Base-by-base conservation (phyloP, 2,797 vertebrate species). In the Anguilla obscura region DNA sequence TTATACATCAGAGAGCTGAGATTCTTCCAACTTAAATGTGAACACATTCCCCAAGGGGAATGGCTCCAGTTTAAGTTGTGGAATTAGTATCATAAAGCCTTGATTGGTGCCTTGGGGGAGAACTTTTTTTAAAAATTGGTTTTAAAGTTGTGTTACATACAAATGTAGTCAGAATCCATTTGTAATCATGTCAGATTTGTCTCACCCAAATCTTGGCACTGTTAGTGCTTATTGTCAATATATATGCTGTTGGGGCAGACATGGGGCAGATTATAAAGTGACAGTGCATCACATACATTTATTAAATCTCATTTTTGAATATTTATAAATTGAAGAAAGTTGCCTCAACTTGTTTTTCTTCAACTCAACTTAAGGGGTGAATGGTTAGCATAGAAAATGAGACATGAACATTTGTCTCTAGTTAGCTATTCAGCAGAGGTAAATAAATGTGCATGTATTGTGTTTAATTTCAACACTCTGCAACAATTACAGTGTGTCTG, bases 1-100 rank as follows among this genome's bases (percentile, higher is more conserved):
- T 74, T 63, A 52, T 74, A 48, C 30, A 33, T 30, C 52, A 45
- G 85, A 86, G 86, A 87, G 79, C 58, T 87, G 12, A 76, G n/a
- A 71, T 33, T 71, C 50, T 86, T 24, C 50, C 8, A 1, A 50
- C 60, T 63, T 69, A 69, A 69, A 45, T 86, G 48, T 86, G 86
- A 56, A 71, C 33, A 33, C 36, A 52, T 50, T n/a, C 66, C 71
- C 63, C n/a, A 16, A 54, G 86, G 74, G 86, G 27, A 14, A 30
- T 16, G 1, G 12, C 14, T 36, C 56, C 69, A 52, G 54, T 66
- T 48, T 86, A 86, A 74, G 33, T 27, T 52, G 69, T 24, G 74
- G 52, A 50, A 27, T 50, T 86, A n/a, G 48, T 48, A 50, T 74
- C 58, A 60, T 56, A 85, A 85, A 56, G 48, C 83, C 48, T 84